Conservation (phyloP, 1,140 invertebrate species). For the Apis cerana region DNA sequence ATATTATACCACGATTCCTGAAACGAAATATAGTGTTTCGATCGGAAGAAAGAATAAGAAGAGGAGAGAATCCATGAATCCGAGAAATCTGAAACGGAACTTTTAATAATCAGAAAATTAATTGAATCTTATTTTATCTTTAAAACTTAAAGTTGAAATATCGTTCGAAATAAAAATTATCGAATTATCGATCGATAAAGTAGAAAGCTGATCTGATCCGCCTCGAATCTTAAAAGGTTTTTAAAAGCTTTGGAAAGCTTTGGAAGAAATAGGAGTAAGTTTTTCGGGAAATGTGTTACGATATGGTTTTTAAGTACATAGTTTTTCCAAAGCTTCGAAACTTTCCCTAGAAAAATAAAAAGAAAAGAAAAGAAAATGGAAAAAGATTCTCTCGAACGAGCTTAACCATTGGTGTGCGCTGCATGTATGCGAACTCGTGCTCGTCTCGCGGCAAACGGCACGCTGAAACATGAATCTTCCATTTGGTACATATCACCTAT, state of each 20-base stretch:
- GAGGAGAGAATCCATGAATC: neutral
- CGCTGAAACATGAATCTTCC: conserved; percentile 78
- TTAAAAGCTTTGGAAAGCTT: neutral
- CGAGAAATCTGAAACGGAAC: neutral
- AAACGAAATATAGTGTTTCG: too few relatives aligned
- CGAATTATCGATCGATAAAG: too few relatives aligned
- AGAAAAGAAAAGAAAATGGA: neutral
- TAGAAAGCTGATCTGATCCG: too few relatives aligned
- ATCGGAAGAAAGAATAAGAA: neutral
- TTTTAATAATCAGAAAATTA: neutral
- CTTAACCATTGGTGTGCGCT: conserved; percentile 3
- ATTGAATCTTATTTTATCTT: too few relatives aligned
- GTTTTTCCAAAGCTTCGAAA: neutral
- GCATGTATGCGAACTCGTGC: neutral
- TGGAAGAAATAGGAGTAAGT: neutral
- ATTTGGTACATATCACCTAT: conserved; percentile 81
- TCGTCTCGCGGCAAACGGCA: conserved; percentile 39
- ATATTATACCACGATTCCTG: neutral
- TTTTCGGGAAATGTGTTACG: neutral
- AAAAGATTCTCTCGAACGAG: conserved; percentile 17
- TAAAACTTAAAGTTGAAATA: too few relatives aligned
- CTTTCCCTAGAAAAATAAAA: neutral
- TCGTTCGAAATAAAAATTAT: too few relatives aligned
- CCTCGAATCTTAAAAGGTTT: too few relatives aligned
- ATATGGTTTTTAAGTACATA: neutral